Evolutionary conservation across 2,113 vertebrate species (phyloP), one percentile per base, ranked within the genome.

Genomic region (Alexandromys fortis): DNA sequence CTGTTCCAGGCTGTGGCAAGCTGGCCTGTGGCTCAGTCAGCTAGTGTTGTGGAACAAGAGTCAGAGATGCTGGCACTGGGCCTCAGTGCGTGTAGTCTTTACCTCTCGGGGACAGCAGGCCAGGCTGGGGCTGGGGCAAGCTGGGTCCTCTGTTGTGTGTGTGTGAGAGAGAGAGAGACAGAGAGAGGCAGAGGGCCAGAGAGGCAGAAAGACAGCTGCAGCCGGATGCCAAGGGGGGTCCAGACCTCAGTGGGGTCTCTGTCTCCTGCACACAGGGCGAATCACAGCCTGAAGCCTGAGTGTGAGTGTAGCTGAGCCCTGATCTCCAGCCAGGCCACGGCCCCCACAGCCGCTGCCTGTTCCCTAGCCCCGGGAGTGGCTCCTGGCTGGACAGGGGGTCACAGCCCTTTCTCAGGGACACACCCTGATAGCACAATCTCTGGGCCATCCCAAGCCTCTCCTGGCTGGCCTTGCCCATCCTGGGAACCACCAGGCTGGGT

Each of bases 401-500:
- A 70, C 61, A 3, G 96, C 95, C 97, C 96, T 95, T 96, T 97
- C 97, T 98, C 97, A 98, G 97, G 97, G 97, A 98, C 91, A 93
- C 75, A 95, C 97, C 97, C 97, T 97, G 97, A 97, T 96, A 97
- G 97, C 97, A 98, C 97, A 98, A 97, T 97, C 88, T 90, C 95
- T 88, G 82, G 83, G 3, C 77, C 92, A 4, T n/a, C 68, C 94
- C 67, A 70, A 86, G 91, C 89, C 91, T 91, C 94, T 67, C 93
- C 79, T 3, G 52, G 65, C 63, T 6, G 2, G 45, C 91, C 77
- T 76, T 78, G 49, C 79, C 21, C 38, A 67, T 45, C 67, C 38
- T 79, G 87, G 87, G 92, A 70, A 30, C 4, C 42, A 63, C n/a
- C 12, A n/a, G 86, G 9, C 16, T 72, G 76, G 49, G 83, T 78